Evolutionary conservation across 2,113 vertebrate species (phyloP).

Genomic region (Probosciger aterrimus): DNA sequence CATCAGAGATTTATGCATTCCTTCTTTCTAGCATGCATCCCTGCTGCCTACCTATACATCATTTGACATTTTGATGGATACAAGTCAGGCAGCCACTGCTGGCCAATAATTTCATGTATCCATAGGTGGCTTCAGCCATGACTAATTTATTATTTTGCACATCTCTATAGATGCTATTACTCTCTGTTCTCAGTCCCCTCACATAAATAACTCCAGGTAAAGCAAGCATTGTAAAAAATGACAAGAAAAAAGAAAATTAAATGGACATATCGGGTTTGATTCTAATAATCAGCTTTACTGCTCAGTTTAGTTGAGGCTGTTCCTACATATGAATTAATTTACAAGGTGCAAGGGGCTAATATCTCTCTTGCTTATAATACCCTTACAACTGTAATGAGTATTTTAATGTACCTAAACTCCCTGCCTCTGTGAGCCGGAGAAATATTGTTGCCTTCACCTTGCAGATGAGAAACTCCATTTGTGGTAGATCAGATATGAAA

Average conservation of each 20-base stretch:
- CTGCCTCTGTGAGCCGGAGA: background rate
- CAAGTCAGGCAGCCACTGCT: slow-evolving; percentile 37
- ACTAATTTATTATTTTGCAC: slow-evolving; percentile 33
- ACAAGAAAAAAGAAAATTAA: background rate
- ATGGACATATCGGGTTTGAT: background rate
- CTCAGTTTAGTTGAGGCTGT: background rate
- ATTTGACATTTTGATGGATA: slow-evolving; percentile 66
- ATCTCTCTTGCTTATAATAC: background rate
- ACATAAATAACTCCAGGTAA: background rate
- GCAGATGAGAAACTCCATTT: background rate
- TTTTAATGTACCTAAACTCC: background rate
- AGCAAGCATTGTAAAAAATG: background rate
- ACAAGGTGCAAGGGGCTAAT: background rate
- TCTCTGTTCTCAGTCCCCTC: background rate
- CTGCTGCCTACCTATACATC: slow-evolving; percentile 29
- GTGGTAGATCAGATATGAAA: background rate
- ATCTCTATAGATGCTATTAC: background rate
- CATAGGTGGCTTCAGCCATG: slow-evolving; percentile 13
- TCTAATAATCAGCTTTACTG: background rate
- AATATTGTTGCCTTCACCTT: background rate
- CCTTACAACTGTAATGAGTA: background rate
- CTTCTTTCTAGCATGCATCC: slow-evolving; percentile 5
- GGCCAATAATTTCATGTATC: slow-evolving; percentile 60
- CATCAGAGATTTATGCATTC: slow-evolving; percentile 33
- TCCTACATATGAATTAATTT: background rate